A percentile compares a stretch with the other conserved stretches of the same genome.
These are phyloP conservation scores for Pharmacophagus antenor DNA, from an alignment of 2,888 invertebrate genomes.

Conservation along the genomic window DNA sequence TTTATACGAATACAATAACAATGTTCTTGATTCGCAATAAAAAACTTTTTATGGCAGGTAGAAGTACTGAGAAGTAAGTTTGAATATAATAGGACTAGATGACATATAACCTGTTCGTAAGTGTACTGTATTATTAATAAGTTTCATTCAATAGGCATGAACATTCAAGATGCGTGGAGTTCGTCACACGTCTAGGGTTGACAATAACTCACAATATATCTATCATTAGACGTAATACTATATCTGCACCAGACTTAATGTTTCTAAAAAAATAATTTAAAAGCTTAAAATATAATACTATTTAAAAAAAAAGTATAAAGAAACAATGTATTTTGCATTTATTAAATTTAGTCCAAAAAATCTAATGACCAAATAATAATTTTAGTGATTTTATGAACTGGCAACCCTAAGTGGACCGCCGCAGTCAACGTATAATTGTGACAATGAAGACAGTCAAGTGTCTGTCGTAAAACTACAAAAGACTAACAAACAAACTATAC, in stretches of 20 bases:
- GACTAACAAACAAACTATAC: slow-evolving; percentile 44
- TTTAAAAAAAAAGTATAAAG: not conserved
- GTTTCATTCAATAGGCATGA: slow-evolving; percentile 50
- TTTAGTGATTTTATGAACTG: not conserved
- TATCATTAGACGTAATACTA: too few species aligned
- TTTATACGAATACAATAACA: slow-evolving; percentile 23
- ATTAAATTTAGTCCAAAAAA: not conserved
- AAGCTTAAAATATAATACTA: not conserved
- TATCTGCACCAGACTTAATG: not conserved
- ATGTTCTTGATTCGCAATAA: slow-evolving; percentile 34
- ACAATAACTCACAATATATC: too few species aligned
- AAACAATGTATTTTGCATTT: not conserved
- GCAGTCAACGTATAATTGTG: slow-evolving; percentile 55
- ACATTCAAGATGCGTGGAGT: slow-evolving; percentile 43
- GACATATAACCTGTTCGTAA: slow-evolving; percentile 30
- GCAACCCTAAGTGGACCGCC: slow-evolving; percentile 41
- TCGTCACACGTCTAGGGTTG: slow-evolving; percentile 33
- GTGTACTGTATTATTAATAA: slow-evolving; percentile 43
- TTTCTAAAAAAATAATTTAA: not conserved
- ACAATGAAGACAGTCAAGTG: slow-evolving; percentile 71
- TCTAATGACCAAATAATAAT: not conserved
- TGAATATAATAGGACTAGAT: slow-evolving; percentile 33
- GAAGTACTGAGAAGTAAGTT: slow-evolving; percentile 35
- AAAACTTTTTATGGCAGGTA: slow-evolving; percentile 36
- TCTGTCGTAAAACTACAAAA: slow-evolving; percentile 71